Evolutionary conservation across 1,140 invertebrate species (phyloP).

Genomic region (Lepidotrigona ventralis): DNA sequence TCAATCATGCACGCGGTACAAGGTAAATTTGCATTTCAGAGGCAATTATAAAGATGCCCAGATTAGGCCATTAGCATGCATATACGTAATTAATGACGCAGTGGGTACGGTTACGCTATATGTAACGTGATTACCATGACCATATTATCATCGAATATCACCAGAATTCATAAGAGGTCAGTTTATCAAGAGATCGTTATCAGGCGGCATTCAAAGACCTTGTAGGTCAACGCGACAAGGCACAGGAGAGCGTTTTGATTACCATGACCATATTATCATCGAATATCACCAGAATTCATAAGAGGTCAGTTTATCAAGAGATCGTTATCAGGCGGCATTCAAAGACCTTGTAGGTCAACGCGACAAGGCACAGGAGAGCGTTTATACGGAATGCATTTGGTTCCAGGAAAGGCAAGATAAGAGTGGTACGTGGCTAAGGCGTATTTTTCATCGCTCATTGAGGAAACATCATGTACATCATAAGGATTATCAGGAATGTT

Average conservation of each 20-base stretch:
- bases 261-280: constrained; percentile 10
- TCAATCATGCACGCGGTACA: too few relatives aligned
- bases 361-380: constrained; percentile 5
- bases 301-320: not conserved
- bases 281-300: constrained; percentile 25
- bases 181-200: constrained; percentile 25
- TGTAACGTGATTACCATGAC: not conserved
- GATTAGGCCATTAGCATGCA: not conserved
- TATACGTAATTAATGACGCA: not conserved
- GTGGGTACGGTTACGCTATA: not conserved
- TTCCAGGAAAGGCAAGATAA: constrained; percentile 17
- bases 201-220: constrained; percentile 23
- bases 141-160: constrained; percentile 25
- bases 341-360: constrained; percentile 28
- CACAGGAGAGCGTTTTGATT: constrained; percentile 2
- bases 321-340: constrained; percentile 24
- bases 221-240: constrained; percentile 21
- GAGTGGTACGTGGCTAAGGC: constrained; percentile 10
- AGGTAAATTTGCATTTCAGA: not conserved
- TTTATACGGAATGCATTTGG: constrained; percentile 27
- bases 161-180: not conserved
- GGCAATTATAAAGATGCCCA: not conserved
- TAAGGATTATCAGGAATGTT: constrained; percentile 22
- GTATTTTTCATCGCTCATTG: constrained; percentile 40
- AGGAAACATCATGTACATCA: constrained; percentile 45